Conservation (phyloP, 2,888 invertebrate genomes). For the Euzophera pinguis region DNA sequence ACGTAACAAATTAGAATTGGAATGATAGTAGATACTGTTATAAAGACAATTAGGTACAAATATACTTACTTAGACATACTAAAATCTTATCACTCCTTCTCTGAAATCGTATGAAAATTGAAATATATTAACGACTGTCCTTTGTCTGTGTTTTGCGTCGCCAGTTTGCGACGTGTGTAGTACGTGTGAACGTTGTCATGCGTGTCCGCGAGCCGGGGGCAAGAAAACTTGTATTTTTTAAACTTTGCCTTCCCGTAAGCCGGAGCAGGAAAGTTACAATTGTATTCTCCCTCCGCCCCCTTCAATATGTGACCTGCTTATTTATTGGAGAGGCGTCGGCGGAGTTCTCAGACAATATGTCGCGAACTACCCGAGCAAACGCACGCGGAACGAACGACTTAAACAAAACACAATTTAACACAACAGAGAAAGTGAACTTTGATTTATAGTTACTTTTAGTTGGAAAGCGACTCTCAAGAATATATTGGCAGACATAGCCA, state of each 20-base stretch:
- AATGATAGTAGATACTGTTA: too few species aligned
- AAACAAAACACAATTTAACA: slow-evolving; percentile 67
- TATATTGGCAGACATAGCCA: slow-evolving; percentile 8
- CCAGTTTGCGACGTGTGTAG: slow-evolving; percentile 26
- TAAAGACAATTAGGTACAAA: too few species aligned
- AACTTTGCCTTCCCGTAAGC: slow-evolving; percentile 72
- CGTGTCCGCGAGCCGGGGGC: slow-evolving; percentile 41
- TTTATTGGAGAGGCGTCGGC: slow-evolving; percentile 76
- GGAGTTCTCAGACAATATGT: slow-evolving; percentile 78
- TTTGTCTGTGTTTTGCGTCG: not conserved
- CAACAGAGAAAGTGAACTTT: slow-evolving; percentile 60
- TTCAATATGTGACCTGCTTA: slow-evolving; percentile 80
- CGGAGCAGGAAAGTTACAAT: slow-evolving; percentile 75
- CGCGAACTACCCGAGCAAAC: slow-evolving; percentile 64
- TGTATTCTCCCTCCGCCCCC: slow-evolving; percentile 73
- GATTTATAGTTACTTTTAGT: slow-evolving; percentile 58
- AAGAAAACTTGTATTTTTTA: slow-evolving; percentile 76
- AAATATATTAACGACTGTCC: not conserved
- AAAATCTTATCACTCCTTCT: too few species aligned
- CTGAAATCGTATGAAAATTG: not conserved
- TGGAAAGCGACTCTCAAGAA: slow-evolving; percentile 9
- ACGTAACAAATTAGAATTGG: too few species aligned
- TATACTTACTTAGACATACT: too few species aligned
- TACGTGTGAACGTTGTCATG: slow-evolving; percentile 56
- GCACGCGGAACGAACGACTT: slow-evolving; percentile 55